phyloP scores from a whole-genome alignment of 2,113 vertebrate species.

The Haemorhous mexicanus region DNA sequence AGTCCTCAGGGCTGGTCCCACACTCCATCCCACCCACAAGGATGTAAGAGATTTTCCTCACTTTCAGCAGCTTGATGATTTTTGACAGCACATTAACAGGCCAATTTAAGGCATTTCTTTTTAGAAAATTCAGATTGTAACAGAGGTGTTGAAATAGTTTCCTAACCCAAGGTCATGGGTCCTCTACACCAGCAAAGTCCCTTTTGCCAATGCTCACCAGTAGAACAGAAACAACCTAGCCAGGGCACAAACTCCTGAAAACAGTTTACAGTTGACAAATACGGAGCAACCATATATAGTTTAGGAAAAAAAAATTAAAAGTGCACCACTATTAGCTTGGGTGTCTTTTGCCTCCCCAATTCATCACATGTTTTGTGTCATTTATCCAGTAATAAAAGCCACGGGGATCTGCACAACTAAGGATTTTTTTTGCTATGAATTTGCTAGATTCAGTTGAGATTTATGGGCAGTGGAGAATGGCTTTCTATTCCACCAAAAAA shows the following conservation, averaged over 20 bases:
- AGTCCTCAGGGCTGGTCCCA: background rate
- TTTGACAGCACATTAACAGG: background rate
- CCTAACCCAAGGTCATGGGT: fast-evolving
- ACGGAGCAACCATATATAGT: background rate
- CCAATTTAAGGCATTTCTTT: background rate
- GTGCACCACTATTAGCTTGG: background rate
- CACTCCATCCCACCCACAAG: background rate
- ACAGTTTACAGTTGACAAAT: background rate
- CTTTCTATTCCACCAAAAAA: background rate
- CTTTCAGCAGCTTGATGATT: background rate
- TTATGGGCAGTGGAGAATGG: background rate
- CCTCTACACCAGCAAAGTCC: background rate
- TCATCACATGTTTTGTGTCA: background rate
- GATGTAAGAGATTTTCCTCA: background rate
- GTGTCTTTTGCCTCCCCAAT: background rate
- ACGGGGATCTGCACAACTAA: background rate
- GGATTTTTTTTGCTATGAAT: background rate
- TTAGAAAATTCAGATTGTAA: background rate
- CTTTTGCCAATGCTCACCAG: background rate
- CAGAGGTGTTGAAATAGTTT: background rate
- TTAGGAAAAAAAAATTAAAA: background rate
- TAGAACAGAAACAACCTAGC: background rate
- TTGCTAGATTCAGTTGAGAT: background rate
- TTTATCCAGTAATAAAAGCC: background rate
- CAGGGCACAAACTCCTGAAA: conserved; percentile 30